A percentile compares a stretch with the other conserved stretches of the same genome.
Evolutionary conservation across 2,888 invertebrate genomes (phyloP).

Genomic region (Acholoe squamosa): DNA sequence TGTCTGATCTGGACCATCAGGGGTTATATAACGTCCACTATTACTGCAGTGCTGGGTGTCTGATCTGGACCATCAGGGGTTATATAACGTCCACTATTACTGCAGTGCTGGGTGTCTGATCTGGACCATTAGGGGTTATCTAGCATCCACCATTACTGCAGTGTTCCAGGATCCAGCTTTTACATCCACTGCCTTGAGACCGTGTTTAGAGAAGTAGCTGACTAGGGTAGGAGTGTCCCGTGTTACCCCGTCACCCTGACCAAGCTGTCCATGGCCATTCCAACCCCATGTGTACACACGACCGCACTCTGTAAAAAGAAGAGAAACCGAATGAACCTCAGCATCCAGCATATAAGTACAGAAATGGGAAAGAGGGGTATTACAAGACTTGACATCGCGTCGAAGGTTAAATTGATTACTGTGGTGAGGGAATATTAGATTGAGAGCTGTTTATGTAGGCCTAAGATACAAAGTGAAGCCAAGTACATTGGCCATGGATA

Average conservation of each 20-base stretch:
- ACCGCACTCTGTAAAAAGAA: slow-evolving; percentile 85
- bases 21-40: not conserved
- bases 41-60: not conserved
- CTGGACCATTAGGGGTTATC: not conserved
- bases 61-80: too few species aligned
- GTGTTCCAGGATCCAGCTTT: slow-evolving; percentile 20
- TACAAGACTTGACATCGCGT: too few species aligned
- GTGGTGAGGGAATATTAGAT: too few species aligned
- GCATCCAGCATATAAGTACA: too few species aligned
- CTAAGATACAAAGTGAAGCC: too few species aligned
- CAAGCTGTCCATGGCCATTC: slow-evolving; percentile 92
- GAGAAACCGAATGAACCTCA: not conserved
- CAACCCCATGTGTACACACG: slow-evolving; percentile 90
- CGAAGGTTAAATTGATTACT: too few species aligned
- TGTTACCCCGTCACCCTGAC: slow-evolving; percentile 79
- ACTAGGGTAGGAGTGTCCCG: slow-evolving; percentile 27
- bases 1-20: not conserved
- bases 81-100: not conserved
- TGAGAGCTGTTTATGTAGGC: too few species aligned
- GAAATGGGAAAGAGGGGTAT: too few species aligned
- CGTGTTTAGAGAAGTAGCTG: not conserved
- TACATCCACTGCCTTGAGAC: not conserved
- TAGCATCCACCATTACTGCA: not conserved
- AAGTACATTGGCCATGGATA: too few species aligned
- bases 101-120: not conserved